phyloP scores from a whole-genome alignment of 2,888 invertebrate species.

The Cryptophagus acutangulus region DNA sequence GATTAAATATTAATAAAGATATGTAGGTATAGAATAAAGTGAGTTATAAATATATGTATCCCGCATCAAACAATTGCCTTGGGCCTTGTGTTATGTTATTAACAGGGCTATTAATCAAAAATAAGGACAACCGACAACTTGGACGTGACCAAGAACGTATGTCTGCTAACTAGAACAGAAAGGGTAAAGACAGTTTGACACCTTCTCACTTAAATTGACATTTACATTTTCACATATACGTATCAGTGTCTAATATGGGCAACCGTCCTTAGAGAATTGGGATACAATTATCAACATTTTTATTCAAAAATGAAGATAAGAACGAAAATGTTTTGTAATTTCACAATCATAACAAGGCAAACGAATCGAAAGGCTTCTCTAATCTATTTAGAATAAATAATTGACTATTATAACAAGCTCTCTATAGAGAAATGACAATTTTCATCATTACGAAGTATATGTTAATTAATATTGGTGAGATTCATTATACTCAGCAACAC shows the following conservation, averaged over 20 bases:
- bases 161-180: constrained; percentile 42
- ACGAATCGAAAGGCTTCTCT: too few species aligned
- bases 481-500: too few species aligned
- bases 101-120: constrained; percentile 46
- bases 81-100: constrained; percentile 32
- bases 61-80: constrained; percentile 35
- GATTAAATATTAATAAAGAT: constrained; percentile 29
- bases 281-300: too few species aligned
- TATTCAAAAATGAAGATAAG: too few species aligned
- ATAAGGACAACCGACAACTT: constrained; percentile 44
- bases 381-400: too few species aligned
- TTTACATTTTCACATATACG: constrained; percentile 5
- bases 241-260: neutral
- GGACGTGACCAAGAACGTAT: constrained; percentile 44
- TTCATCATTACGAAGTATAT: too few species aligned
- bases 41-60: constrained; percentile 30
- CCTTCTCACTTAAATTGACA: constrained; percentile 24
- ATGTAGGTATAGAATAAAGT: constrained; percentile 12
- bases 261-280: too few species aligned
- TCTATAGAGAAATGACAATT: too few species aligned
- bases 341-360: too few species aligned
- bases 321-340: too few species aligned
- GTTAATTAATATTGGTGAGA: too few species aligned
- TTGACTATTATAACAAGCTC: too few species aligned
- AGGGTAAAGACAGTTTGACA: constrained; percentile 43